A percentile compares a stretch with the other conserved stretches of the same genome.
Conservation (phyloP, 1,140 invertebrate genomes). For the Bombus pyrosoma region DNA sequence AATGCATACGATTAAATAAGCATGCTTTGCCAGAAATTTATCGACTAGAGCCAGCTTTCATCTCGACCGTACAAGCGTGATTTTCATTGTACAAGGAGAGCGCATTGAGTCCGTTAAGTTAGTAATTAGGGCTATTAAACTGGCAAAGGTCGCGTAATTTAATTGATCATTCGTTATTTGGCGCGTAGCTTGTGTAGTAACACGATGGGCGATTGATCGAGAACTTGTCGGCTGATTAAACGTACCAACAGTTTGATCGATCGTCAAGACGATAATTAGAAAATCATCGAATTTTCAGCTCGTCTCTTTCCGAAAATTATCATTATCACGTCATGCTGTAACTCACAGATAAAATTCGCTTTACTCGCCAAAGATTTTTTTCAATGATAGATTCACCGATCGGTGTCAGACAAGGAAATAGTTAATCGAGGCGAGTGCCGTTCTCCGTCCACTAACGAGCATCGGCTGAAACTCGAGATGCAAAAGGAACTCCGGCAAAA, state of each 20-base stretch:
- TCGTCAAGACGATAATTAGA: not conserved
- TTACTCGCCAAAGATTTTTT: not conserved
- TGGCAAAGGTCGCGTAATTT: constrained; percentile 33
- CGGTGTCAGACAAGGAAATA: not conserved
- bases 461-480: constrained; percentile 4
- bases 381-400: not conserved
- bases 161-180: constrained; percentile 38
- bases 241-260: not conserved
- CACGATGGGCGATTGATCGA: not conserved
- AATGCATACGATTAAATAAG: constrained; percentile 6
- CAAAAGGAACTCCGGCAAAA: constrained; percentile 15
- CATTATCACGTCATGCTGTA: not conserved
- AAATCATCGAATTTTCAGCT: not conserved
- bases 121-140: constrained; percentile 46
- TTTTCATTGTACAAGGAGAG: constrained; percentile 26
- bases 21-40: constrained; percentile 7
- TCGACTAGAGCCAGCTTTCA: not conserved
- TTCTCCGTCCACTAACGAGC: constrained; percentile 3
- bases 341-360: not conserved
- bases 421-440: constrained; percentile 12
- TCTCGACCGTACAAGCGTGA: not conserved
- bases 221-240: not conserved
- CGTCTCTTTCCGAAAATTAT: not conserved
- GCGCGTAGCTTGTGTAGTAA: not conserved
- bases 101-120: constrained; percentile 29